A percentile compares a stretch with the other conserved stretches of the same genome.
phyloP scores from a whole-genome alignment of 2,888 invertebrate species.

The Chironomus tentans region DNA sequence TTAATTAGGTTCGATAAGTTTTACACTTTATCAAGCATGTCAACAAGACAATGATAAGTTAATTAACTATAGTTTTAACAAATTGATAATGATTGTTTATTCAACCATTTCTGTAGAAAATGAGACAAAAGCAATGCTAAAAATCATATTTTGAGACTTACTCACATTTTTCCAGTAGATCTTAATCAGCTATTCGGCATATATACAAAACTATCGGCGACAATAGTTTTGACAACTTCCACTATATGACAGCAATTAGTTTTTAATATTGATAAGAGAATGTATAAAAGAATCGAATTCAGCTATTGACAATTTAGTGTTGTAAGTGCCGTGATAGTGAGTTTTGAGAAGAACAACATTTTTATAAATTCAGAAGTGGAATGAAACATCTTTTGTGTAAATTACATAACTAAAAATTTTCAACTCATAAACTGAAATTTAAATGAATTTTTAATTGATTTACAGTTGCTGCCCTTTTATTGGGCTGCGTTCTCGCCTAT shows the following conservation, averaged over 20 bases:
- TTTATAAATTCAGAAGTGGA: neutral
- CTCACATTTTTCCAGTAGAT: too few species aligned
- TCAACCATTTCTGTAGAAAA: too few species aligned
- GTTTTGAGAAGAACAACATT: neutral
- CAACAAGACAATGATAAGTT: too few species aligned
- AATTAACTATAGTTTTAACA: too few species aligned
- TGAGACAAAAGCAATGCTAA: too few species aligned
- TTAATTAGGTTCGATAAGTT: too few species aligned
- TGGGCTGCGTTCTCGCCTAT: slow-evolving; percentile 5
- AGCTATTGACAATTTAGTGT: neutral
- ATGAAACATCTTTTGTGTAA: slow-evolving; percentile 20
- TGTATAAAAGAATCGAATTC: neutral
- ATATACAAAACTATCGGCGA: neutral
- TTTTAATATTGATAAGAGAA: neutral
- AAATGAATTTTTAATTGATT: neutral
- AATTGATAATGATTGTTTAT: too few species aligned
- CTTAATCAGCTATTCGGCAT: neutral
- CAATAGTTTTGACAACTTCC: neutral
- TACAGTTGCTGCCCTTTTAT: slow-evolving; percentile 13
- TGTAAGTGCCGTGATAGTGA: neutral
- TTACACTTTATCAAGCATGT: too few species aligned
- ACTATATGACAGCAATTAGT: neutral
- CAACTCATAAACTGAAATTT: neutral
- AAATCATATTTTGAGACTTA: too few species aligned
- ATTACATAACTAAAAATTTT: neutral